Conservation (phyloP, 2,113 vertebrate genomes). For the Terrapene triunguis region DNA sequence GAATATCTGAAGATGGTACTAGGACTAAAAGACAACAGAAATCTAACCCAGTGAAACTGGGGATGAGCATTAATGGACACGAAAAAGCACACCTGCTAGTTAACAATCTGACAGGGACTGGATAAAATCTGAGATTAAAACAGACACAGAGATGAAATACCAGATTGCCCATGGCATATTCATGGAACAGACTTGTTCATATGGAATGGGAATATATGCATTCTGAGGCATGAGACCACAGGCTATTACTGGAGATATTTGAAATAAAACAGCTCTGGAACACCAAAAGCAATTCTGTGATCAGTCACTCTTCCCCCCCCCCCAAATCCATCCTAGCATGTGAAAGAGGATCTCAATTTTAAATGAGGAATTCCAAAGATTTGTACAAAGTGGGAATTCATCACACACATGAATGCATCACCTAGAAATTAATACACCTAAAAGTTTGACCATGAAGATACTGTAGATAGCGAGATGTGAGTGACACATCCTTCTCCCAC, state of each 20-base stretch:
- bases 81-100: background rate
- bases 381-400: background rate
- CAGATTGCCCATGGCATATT: constrained; percentile 63
- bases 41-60: background rate
- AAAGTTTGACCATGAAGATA: background rate
- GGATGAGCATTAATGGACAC: constrained; percentile 30
- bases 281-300: constrained; percentile 55
- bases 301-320: background rate
- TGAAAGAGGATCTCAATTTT: background rate
- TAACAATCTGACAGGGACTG: constrained; percentile 54
- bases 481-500: background rate
- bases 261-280: constrained; percentile 48
- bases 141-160: constrained; percentile 59
- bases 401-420: background rate
- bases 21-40: background rate
- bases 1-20: background rate
- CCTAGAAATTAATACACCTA: background rate
- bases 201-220: constrained; percentile 60
- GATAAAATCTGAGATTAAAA: constrained; percentile 67
- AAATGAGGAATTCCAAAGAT: background rate
- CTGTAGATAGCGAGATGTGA: background rate
- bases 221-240: constrained; percentile 65
- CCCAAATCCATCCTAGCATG: constrained; percentile 4
- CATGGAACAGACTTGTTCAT: constrained; percentile 53
- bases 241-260: constrained; percentile 58